Conservation (phyloP, 2,113 vertebrate species). For the Abramis brama region DNA sequence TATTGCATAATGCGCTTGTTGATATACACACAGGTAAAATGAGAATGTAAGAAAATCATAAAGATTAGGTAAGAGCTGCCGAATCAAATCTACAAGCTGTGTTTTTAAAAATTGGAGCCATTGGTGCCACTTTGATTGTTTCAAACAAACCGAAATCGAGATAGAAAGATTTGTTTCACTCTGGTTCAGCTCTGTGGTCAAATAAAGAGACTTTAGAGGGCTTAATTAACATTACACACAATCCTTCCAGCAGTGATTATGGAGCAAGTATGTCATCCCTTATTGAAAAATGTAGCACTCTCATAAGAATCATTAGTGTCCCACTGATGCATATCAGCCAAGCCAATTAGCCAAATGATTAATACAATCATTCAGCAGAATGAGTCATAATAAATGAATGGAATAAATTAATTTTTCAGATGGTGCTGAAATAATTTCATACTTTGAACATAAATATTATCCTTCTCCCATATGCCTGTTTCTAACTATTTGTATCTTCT, state of each 20-base stretch:
- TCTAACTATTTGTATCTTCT: constrained; percentile 36
- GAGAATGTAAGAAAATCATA: background rate
- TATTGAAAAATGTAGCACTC: constrained; percentile 43
- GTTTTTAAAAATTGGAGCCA: background rate
- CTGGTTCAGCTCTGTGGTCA: background rate
- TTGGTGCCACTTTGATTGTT: background rate
- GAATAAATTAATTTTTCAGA: constrained; percentile 42
- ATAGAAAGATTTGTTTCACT: background rate
- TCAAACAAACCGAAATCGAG: background rate
- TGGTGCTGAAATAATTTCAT: constrained; percentile 45
- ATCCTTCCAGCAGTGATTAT: constrained; percentile 5
- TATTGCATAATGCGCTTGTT: constrained; percentile 19
- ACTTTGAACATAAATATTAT: constrained; percentile 31
- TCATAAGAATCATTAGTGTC: constrained; percentile 50
- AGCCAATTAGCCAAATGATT: constrained; percentile 53
- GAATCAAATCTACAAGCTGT: background rate
- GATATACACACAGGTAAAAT: constrained; percentile 11
- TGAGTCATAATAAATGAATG: constrained; percentile 29
- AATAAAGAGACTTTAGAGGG: constrained; percentile 14
- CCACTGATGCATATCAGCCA: constrained; percentile 38
- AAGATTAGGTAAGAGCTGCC: background rate
- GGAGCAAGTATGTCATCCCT: constrained; percentile 10
- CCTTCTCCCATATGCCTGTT: constrained; percentile 34
- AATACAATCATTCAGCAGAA: constrained; percentile 47
- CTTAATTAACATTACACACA: constrained; percentile 8